Conservation (phyloP, 2,888 invertebrate genomes). For the Papilio gigon region DNA sequence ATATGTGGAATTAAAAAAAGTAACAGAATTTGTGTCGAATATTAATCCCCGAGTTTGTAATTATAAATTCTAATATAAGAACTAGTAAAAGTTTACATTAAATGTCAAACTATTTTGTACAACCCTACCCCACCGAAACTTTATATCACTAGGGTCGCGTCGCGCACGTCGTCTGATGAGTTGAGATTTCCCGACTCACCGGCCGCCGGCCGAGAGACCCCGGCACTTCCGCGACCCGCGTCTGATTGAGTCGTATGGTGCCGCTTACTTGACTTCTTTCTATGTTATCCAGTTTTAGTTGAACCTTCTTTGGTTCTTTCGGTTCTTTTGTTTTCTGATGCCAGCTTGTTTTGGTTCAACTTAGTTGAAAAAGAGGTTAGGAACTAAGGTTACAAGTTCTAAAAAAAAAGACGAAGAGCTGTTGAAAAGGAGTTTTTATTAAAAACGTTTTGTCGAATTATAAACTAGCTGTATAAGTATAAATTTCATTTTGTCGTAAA, state of each 20-base stretch:
- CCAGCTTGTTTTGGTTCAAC: background rate
- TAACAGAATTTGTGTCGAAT: too few species aligned
- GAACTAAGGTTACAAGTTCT: too few species aligned
- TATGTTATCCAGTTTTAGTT: conserved; percentile 41
- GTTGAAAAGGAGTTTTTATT: too few species aligned
- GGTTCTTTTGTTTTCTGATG: conserved; percentile 25
- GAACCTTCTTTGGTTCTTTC: conserved; percentile 28
- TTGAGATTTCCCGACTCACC: conserved; percentile 54
- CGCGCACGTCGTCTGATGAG: conserved; percentile 57
- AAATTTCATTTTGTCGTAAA: too few species aligned
- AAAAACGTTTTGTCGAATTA: too few species aligned
- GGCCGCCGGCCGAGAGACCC: conserved; percentile 49
- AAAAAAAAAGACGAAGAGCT: too few species aligned
- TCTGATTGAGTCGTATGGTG: conserved; percentile 45
- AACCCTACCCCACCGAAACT: conserved; percentile 24
- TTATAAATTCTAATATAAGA: too few species aligned
- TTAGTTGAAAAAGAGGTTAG: too few species aligned
- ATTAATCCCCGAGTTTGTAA: too few species aligned
- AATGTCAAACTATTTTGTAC: background rate
- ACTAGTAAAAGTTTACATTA: too few species aligned
- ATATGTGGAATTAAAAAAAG: too few species aligned
- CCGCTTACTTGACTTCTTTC: conserved; percentile 42
- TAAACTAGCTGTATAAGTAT: too few species aligned
- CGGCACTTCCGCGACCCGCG: conserved; percentile 50
- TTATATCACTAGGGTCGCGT: conserved; percentile 55